phyloP scores from a whole-genome alignment of 1,140 invertebrate genomes.

The Uloborus diversus region DNA sequence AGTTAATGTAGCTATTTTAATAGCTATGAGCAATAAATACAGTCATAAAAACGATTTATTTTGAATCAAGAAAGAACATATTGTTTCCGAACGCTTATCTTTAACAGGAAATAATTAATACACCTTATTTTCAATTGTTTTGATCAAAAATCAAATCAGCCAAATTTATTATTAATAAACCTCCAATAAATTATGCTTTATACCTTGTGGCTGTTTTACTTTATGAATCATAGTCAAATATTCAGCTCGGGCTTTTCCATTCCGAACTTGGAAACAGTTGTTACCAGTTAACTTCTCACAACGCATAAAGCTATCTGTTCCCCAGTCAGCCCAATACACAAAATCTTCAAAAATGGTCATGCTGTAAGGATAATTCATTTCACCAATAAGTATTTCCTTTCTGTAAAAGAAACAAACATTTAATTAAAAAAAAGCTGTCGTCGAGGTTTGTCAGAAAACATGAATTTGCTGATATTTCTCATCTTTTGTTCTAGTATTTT shows the following conservation, averaged over 20 bases:
- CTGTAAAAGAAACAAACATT: not conserved
- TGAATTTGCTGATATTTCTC: no score
- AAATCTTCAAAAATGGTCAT: slow-evolving; percentile 68
- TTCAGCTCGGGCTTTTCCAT: not conserved
- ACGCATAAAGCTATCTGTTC: slow-evolving; percentile 25
- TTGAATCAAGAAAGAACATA: no score
- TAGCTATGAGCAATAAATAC: no score
- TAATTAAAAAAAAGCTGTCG: not conserved
- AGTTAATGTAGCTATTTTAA: no score
- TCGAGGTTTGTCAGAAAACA: not conserved
- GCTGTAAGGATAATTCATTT: not conserved
- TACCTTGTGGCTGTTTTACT: slow-evolving; percentile 5
- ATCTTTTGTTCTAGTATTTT: no score
- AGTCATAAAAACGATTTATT: no score
- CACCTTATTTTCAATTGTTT: no score
- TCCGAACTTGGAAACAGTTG: not conserved
- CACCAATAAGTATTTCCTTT: not conserved
- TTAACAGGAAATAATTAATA: no score
- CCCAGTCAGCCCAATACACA: slow-evolving; percentile 67
- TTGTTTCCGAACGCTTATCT: no score
- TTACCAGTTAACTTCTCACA: slow-evolving; percentile 64
- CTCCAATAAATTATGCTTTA: no score
- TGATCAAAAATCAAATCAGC: no score
- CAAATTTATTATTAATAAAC: no score
- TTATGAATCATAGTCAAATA: not conserved